Percentiles rank a stretch among this genome's conserved stretches.
Conservation (phyloP, 2,113 vertebrate species). For the human region GRCh38 chr6:75480501-75481000, state of each 20-base stretch:
- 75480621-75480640: not conserved
- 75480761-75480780: not conserved
- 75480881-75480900: constrained; percentile 29
- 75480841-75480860: not conserved
- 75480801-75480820: constrained; percentile 13
- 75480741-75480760: not conserved
- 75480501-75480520: not conserved
- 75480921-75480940: not conserved
- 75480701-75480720: not conserved
- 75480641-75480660: constrained; percentile 50
- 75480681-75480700: constrained; percentile 52
- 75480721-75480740: not conserved
- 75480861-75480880: not conserved
- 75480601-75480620: not conserved
- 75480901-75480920: not conserved
- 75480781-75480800: not conserved
- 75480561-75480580: not conserved
- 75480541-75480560: not conserved
- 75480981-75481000: not conserved
- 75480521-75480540: constrained; percentile 24
- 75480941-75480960: not conserved
- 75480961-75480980: not conserved
- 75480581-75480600: not conserved
- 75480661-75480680: constrained; percentile 59
- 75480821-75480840: not conserved